Percentiles rank a stretch among this genome's conserved stretches.
phyloP scores from a whole-genome alignment of 1,140 invertebrate species.

The Elysia chlorotica region DNA sequence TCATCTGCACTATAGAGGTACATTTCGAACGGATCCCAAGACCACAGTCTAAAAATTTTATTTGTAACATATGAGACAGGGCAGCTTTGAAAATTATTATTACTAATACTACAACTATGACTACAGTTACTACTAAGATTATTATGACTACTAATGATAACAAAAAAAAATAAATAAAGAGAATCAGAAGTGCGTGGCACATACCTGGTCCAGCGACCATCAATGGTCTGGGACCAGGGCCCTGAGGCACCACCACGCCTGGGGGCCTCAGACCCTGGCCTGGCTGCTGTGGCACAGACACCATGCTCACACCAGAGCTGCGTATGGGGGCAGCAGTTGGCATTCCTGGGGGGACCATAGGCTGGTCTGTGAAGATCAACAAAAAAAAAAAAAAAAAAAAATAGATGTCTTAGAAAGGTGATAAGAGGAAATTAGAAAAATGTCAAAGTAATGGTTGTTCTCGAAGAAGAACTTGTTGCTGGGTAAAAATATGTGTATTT shows the following conservation, averaged over 20 bases:
- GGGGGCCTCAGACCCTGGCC: slow-evolving; percentile 21
- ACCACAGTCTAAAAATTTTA: too few species aligned
- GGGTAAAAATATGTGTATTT: neutral
- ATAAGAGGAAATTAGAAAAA: neutral
- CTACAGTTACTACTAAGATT: too few species aligned
- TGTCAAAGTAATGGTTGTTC: neutral
- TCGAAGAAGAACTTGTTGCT: neutral
- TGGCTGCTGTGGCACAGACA: slow-evolving; percentile 12
- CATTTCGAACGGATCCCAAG: too few species aligned
- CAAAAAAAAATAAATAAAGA: too few species aligned
- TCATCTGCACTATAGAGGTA: too few species aligned
- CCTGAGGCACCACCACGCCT: neutral
- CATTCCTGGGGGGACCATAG: slow-evolving; percentile 16
- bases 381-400: neutral
- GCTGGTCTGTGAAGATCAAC: neutral
- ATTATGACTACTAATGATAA: too few species aligned
- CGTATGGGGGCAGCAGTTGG: slow-evolving; percentile 10
- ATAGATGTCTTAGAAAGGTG: neutral
- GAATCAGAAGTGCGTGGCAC: too few species aligned
- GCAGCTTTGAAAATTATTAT: too few species aligned
- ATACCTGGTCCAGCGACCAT: too few species aligned
- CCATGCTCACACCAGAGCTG: slow-evolving; percentile 1
- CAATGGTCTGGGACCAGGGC: neutral
- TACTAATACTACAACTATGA: too few species aligned
- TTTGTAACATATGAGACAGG: too few species aligned